Base-by-base conservation (phyloP, 2,888 invertebrate genomes). In the Nemurella pictetii region DNA sequence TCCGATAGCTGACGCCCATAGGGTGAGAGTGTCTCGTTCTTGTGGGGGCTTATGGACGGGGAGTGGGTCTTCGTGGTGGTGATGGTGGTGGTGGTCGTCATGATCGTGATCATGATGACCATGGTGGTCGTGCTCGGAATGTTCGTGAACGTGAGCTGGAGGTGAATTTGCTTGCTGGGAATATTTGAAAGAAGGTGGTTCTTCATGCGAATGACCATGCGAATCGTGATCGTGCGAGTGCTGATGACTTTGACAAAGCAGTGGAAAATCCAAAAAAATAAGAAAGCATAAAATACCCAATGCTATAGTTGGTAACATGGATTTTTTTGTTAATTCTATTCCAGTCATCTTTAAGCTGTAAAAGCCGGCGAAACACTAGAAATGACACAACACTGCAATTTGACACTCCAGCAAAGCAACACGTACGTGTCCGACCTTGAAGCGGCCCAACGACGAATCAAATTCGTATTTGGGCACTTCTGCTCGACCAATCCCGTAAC, bases 1-100 rank as follows among this genome's bases (percentile, higher is more conserved):
- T 30, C 94, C 94, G 89, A 98, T 92, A 0, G 98, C 98, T 90
- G 96, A 94, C 30, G 95, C 88, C 95, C 97, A 98, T 35, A 95
- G 88, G 90, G 83, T 85, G 0, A 83, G 27, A 0, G 82, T 85
- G 27, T 87, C 87, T 25, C 80, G 55, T 30, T 83, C 30, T 28
- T 29, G 32, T 9, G 77, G 77, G 1, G 81, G 9, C 85, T 7
- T 81, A 80, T 87, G 85, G 72, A 83, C 35, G 84, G 83, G 80
- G 36, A 84, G 84, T 86, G 88, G 88, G 25, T 88, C 87, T 3
- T 88, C 86, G 75, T 84, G 84, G 2, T 86, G 85, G 85, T 85
- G 80, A 55, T 55, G 55, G 25, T 87, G 85, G 29, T 27, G 86
- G 84, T 73, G n/a, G 0, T n/a, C 36, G 25, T 26, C 26, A 25